A percentile compares a stretch with the other conserved stretches of the same genome.
These are phyloP conservation scores for Myopa testacea DNA, from an alignment of 2,888 invertebrate species.

Conservation along the genomic window DNA sequence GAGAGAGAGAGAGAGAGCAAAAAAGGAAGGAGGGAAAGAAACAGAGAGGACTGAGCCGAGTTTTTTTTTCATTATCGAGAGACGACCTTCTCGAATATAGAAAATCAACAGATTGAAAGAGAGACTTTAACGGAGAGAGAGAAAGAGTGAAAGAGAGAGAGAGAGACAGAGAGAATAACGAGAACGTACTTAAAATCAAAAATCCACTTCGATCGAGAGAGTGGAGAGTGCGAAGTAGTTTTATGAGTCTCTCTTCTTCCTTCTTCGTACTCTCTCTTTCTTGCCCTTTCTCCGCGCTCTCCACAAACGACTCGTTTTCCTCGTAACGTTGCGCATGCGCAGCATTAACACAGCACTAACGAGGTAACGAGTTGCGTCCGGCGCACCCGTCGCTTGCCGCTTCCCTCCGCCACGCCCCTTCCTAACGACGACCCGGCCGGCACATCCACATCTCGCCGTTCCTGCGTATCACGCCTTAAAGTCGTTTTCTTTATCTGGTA, in stretches of 20 bases:
- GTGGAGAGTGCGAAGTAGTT: too few species aligned
- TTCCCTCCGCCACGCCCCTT: not conserved
- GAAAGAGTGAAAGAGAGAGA: not conserved
- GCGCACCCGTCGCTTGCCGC: not conserved
- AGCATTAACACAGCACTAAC: constrained; percentile 34
- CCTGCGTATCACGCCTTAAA: constrained; percentile 24
- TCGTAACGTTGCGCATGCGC: constrained; percentile 36
- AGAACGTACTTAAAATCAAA: too few species aligned
- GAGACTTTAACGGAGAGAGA: not conserved
- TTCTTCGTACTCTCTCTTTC: not conserved
- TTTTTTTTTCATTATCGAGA: too few species aligned
- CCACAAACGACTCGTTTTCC: not conserved
- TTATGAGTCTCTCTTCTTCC: too few species aligned
- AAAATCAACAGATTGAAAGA: too few species aligned
- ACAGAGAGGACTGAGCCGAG: not conserved
- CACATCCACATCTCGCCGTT: not conserved
- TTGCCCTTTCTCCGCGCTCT: not conserved
- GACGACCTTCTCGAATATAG: too few species aligned
- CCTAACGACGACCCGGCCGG: not conserved
- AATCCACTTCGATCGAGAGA: not conserved
- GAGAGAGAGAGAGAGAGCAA: constrained; percentile 12
- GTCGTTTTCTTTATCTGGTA: constrained; percentile 62
- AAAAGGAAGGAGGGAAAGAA: not conserved
- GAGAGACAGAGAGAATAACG: not conserved
- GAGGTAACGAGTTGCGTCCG: constrained; percentile 30